Evolutionary conservation across 1,140 invertebrate genomes (phyloP).

Genomic region (Tetragonula clypearis): DNA sequence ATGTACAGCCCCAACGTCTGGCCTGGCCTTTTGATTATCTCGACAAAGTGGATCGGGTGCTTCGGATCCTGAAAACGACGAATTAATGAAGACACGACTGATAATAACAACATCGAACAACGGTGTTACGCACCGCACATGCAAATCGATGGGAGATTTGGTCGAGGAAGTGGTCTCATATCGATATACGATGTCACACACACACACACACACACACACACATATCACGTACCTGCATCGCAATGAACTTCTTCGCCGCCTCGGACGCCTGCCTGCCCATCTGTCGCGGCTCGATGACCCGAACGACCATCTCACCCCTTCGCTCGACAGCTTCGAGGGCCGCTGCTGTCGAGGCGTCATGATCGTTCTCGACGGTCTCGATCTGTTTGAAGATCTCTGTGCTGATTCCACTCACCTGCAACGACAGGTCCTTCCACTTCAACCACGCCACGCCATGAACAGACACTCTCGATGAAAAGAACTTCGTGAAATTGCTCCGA

Average conservation of each 20-base stretch:
- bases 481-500: slow-evolving; percentile 38
- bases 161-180: too few relatives aligned
- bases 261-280: slow-evolving; percentile 92
- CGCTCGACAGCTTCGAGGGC: slow-evolving; percentile 95
- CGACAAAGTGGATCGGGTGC: slow-evolving; percentile 95
- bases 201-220: slow-evolving; percentile 38
- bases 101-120: too few relatives aligned
- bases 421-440: slow-evolving; percentile 69
- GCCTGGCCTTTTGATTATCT: slow-evolving; percentile 99
- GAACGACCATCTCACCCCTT: slow-evolving; percentile 96
- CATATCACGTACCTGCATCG: slow-evolving; percentile 84
- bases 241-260: slow-evolving; percentile 91
- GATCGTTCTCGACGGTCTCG: slow-evolving; percentile 97
- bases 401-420: slow-evolving; percentile 95
- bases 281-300: slow-evolving; percentile 92
- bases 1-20: slow-evolving; percentile 99
- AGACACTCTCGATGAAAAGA: too few relatives aligned
- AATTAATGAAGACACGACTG: neutral
- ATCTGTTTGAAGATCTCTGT: slow-evolving; percentile 98
- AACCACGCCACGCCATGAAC: neutral
- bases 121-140: too few relatives aligned
- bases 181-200: neutral
- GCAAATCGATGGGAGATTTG: neutral
- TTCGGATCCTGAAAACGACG: slow-evolving; percentile 86
- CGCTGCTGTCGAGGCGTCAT: slow-evolving; percentile 94